Evolutionary conservation across 1,140 invertebrate species (phyloP).

Genomic region (Zaprionus gabonicus): DNA sequence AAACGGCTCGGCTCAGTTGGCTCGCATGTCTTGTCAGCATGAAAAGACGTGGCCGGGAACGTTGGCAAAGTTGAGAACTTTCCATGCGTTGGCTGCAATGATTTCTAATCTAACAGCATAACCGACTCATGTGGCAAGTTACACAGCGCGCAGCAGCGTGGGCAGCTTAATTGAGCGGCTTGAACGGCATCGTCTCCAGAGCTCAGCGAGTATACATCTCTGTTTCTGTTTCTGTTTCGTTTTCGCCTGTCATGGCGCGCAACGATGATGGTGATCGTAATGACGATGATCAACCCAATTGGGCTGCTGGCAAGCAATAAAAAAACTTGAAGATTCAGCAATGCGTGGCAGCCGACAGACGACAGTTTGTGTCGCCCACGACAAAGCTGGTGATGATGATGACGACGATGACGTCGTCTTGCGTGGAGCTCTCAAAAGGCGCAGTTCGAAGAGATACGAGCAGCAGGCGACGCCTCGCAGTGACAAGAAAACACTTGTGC

Average conservation of each 20-base stretch:
- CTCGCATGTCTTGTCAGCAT: constrained; percentile 53
- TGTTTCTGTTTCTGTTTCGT: constrained; percentile 27
- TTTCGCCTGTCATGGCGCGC: constrained; percentile 57
- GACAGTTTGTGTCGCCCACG: constrained; percentile 69
- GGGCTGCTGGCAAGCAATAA: constrained; percentile 31
- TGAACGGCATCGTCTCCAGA: constrained; percentile 50
- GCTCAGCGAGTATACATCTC: constrained; percentile 20
- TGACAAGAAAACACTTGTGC: constrained; percentile 73
- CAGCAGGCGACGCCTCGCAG: constrained; percentile 59
- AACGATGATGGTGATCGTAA: constrained; percentile 36
- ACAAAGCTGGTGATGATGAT: constrained; percentile 47
- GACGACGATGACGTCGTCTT: constrained; percentile 38
- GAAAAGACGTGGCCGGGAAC: background rate
- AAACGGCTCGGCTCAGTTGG: constrained; percentile 27
- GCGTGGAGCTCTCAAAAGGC: constrained; percentile 40
- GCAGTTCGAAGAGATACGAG: constrained; percentile 61
- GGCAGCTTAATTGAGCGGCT: constrained; percentile 77
- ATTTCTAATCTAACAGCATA: constrained; percentile 55
- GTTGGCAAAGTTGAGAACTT: constrained; percentile 17
- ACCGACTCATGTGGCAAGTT: constrained; percentile 54
- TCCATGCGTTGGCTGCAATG: constrained; percentile 39
- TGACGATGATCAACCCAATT: constrained; percentile 74
- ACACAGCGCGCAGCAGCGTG: constrained; percentile 47
- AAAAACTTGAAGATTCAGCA: constrained; percentile 70
- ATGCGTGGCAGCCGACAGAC: constrained; percentile 68